Percentiles rank a stretch among this genome's conserved stretches.
Evolutionary conservation across 2,113 vertebrate species (phyloP).

Genomic region (Amia ocellicauda): DNA sequence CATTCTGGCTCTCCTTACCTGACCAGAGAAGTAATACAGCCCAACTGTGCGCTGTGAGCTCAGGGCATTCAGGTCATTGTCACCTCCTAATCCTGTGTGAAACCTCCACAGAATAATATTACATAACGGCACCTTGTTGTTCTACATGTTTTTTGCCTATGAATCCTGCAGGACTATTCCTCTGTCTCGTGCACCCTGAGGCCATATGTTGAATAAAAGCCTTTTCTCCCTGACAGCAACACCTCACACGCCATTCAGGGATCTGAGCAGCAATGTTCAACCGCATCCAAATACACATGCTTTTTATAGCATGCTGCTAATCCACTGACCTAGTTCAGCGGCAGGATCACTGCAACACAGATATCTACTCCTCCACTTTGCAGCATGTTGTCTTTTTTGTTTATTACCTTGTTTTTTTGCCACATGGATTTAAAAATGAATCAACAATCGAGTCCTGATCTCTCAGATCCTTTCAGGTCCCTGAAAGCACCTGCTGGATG

Average conservation of each 20-base stretch:
- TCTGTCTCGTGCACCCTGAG: slow-evolving; percentile 44
- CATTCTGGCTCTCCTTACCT: too few relatives aligned
- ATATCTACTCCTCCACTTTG: slow-evolving; percentile 18
- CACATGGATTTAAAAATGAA: slow-evolving; percentile 21
- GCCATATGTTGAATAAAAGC: slow-evolving; percentile 39
- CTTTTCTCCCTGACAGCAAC: slow-evolving; percentile 6
- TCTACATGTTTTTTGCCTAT: slow-evolving; percentile 22
- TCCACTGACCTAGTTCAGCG: slow-evolving; percentile 40
- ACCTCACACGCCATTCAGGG: background rate
- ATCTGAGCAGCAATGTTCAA: slow-evolving; percentile 10
- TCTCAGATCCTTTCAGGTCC: slow-evolving; percentile 16
- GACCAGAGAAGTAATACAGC: too few relatives aligned
- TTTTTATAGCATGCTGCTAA: slow-evolving; percentile 41
- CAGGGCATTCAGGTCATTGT: slow-evolving; percentile 13
- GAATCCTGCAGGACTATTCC: slow-evolving; percentile 56
- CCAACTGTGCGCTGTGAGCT: slow-evolving; percentile 8
- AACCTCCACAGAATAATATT: slow-evolving; percentile 25
- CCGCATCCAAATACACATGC: slow-evolving; percentile 28
- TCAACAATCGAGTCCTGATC: slow-evolving; percentile 16
- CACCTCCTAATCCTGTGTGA: slow-evolving; percentile 23
- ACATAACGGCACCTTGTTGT: slow-evolving; percentile 13
- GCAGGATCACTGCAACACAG: slow-evolving; percentile 15
- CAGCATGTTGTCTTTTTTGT: slow-evolving; percentile 1
- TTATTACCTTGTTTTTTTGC: slow-evolving; percentile 4
- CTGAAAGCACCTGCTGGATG: background rate